Evolutionary conservation across 2,888 invertebrate species (phyloP).

Genomic region (Dorcus parallelipipedus): DNA sequence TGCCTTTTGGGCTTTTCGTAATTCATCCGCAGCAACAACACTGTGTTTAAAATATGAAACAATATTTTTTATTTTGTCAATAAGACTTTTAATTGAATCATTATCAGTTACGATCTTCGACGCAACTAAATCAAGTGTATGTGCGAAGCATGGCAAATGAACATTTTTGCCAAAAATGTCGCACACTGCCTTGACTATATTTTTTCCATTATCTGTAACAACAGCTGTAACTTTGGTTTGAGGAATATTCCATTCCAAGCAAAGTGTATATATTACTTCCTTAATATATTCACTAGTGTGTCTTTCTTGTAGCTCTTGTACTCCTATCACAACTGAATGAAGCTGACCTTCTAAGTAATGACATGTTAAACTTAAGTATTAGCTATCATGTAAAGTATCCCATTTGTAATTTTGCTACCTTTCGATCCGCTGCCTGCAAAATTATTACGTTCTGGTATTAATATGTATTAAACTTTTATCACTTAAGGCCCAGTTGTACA

Average conservation of each 20-base stretch:
- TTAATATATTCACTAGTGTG: conserved; percentile 1
- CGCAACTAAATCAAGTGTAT: not conserved
- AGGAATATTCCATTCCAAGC: conserved; percentile 19
- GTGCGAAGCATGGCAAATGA: conserved; percentile 25
- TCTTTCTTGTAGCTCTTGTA: conserved; percentile 5
- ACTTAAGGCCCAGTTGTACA: too few species aligned
- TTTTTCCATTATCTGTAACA: conserved; percentile 22
- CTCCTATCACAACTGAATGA: conserved; percentile 5
- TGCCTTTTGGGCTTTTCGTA: not conserved
- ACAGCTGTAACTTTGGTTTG: conserved; percentile 21
- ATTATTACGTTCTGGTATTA: conserved; percentile 2
- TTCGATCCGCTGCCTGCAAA: conserved; percentile 10
- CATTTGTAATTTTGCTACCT: conserved; percentile 18
- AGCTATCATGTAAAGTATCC: conserved; percentile 20
- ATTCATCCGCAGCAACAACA: not conserved
- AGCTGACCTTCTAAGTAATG: conserved; percentile 10
- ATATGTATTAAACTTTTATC: too few species aligned
- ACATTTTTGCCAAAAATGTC: conserved; percentile 20
- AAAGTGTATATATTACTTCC: conserved; percentile 3
- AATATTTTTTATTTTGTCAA: not conserved
- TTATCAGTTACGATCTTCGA: not conserved
- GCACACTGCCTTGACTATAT: conserved; percentile 22
- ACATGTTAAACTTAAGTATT: conserved; percentile 22
- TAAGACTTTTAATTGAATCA: not conserved
- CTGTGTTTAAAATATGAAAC: not conserved